These are phyloP conservation scores for Trogon melanurus DNA, from an alignment of 2,113 vertebrate species.

Conservation along the genomic window DNA sequence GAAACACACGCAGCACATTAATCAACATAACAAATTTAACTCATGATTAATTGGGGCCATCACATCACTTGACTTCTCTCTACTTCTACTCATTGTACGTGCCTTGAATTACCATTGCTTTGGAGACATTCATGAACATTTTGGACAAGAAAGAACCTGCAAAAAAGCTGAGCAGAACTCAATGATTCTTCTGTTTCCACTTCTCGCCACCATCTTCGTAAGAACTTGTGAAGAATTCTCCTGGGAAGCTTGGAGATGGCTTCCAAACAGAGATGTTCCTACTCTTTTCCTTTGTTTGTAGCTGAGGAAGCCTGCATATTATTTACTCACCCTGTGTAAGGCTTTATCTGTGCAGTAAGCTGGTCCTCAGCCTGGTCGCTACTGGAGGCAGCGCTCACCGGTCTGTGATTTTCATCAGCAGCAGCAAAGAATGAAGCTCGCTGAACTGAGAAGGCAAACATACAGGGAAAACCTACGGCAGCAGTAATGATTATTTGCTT, in stretches of 20 bases:
- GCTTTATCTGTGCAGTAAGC: slow-evolving; percentile 81
- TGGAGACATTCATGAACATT: background rate
- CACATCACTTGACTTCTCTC: background rate
- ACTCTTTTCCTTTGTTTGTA: background rate
- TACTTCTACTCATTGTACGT: background rate
- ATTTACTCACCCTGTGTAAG: slow-evolving; percentile 83
- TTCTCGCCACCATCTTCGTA: background rate
- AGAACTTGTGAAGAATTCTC: background rate
- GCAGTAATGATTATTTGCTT: background rate
- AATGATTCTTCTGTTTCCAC: background rate
- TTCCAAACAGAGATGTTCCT: background rate
- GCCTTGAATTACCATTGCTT: background rate
- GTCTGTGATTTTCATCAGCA: slow-evolving; percentile 85
- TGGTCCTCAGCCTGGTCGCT: slow-evolving; percentile 89
- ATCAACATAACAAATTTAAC: background rate
- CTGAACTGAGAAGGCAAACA: slow-evolving; percentile 79
- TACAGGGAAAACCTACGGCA: background rate
- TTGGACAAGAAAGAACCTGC: background rate
- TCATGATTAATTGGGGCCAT: background rate
- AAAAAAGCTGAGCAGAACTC: background rate
- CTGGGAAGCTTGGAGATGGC: background rate
- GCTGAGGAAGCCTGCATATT: background rate
- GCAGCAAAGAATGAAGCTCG: slow-evolving; percentile 89
- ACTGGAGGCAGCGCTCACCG: slow-evolving; percentile 82
- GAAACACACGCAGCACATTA: background rate